Percentiles rank a stretch among this genome's conserved stretches.
Conservation (phyloP, 2,797 vertebrate species). For the Hybognathus amarus region DNA sequence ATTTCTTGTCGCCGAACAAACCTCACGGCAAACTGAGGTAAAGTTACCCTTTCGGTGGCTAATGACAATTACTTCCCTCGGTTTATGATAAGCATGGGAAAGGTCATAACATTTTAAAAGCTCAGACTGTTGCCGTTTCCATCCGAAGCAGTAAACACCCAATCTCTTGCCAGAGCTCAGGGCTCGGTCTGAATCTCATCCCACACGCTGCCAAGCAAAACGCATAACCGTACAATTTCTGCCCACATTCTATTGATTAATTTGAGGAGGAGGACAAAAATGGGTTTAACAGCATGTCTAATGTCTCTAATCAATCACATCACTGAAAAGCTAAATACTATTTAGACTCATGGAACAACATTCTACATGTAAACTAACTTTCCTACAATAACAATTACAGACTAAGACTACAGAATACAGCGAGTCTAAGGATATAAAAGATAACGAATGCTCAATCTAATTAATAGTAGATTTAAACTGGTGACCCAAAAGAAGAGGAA, state of each 20-base stretch:
- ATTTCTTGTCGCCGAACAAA: slow-evolving; percentile 38
- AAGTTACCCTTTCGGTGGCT: slow-evolving; percentile 12
- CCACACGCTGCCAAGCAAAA: neutral
- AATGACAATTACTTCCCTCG: slow-evolving; percentile 29
- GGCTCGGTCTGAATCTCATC: slow-evolving; percentile 21
- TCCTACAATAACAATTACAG: neutral
- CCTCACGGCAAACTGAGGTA: slow-evolving; percentile 32
- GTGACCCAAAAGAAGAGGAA: neutral
- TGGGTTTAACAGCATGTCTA: slow-evolving; percentile 26
- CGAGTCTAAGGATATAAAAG: neutral
- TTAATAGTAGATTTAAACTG: neutral
- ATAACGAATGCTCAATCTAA: neutral
- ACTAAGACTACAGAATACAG: neutral
- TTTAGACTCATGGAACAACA: slow-evolving; percentile 7
- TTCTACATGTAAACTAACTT: neutral
- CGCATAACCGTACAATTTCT: neutral
- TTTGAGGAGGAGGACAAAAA: slow-evolving; percentile 20
- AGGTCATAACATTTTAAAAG: slow-evolving; percentile 42
- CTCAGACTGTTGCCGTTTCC: slow-evolving; percentile 22
- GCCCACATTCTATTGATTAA: slow-evolving; percentile 24
- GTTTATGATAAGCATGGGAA: slow-evolving; percentile 32
- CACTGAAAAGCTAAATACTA: slow-evolving; percentile 15
- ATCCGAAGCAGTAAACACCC: slow-evolving; percentile 39
- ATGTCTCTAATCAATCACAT: slow-evolving; percentile 36
- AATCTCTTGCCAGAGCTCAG: neutral